phyloP scores from a whole-genome alignment of 2,888 invertebrate species.

The Lysandra bellargus region DNA sequence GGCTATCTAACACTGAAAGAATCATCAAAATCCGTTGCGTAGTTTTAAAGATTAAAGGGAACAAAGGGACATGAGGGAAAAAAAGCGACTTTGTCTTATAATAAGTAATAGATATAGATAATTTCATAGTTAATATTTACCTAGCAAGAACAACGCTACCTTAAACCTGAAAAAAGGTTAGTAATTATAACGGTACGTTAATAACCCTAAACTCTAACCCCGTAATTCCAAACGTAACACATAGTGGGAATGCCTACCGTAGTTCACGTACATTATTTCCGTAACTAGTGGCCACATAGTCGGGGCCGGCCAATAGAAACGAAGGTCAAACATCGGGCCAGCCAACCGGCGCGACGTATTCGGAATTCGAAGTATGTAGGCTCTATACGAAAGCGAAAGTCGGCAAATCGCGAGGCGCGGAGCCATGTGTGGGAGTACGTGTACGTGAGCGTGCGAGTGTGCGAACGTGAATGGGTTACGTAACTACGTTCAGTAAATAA shows the following conservation, averaged over 20 bases:
- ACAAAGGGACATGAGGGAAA: too few species aligned
- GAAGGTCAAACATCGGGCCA: constrained; percentile 66
- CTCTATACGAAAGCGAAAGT: constrained; percentile 72
- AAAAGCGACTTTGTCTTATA: too few species aligned
- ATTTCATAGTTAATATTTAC: not conserved
- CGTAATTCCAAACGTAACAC: constrained; percentile 47
- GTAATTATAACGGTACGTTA: not conserved
- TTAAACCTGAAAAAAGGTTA: not conserved
- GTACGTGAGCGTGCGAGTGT: constrained; percentile 46
- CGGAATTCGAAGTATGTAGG: constrained; percentile 75
- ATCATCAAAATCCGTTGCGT: too few species aligned
- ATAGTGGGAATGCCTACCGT: constrained; percentile 40
- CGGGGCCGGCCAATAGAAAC: constrained; percentile 60
- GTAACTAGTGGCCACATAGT: constrained; percentile 60
- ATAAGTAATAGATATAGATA: too few species aligned
- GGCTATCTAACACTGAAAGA: too few species aligned
- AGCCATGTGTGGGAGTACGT: constrained; percentile 58
- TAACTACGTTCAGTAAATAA: constrained; percentile 38
- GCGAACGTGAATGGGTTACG: constrained; percentile 46
- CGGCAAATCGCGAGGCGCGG: constrained; percentile 61
- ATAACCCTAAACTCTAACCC: constrained; percentile 30
- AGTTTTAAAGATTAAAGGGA: too few species aligned
- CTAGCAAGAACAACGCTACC: not conserved
- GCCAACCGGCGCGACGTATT: constrained; percentile 58
- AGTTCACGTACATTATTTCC: constrained; percentile 58